Percentiles rank a stretch among this genome's conserved stretches.
Conservation (phyloP, 1,140 invertebrate genomes). For the Cydia amplana region DNA sequence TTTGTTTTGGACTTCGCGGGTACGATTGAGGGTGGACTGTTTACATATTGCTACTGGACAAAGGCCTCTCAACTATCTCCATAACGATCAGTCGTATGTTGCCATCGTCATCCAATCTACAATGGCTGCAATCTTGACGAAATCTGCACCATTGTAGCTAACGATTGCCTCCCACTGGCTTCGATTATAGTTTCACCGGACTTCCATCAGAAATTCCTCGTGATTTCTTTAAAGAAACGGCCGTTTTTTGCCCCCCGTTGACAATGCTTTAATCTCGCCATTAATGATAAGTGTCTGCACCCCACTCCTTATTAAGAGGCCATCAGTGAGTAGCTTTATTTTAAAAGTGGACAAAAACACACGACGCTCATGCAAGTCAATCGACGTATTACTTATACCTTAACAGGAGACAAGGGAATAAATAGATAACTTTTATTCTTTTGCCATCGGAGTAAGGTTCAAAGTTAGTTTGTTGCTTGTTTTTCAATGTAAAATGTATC, state of each 20-base stretch:
- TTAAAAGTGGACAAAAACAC: constrained; percentile 43
- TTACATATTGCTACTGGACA: too few species aligned
- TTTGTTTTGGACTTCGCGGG: too few species aligned
- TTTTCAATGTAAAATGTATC: constrained; percentile 9
- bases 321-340: constrained; percentile 39
- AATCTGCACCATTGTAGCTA: background rate
- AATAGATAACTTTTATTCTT: constrained; percentile 8
- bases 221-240: constrained; percentile 14
- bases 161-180: constrained; percentile 21
- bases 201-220: constrained; percentile 3
- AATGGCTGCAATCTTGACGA: too few species aligned
- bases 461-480: background rate
- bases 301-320: constrained; percentile 44
- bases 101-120: too few species aligned
- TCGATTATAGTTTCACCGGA: constrained; percentile 24
- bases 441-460: background rate
- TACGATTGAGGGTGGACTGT: too few species aligned
- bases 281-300: constrained; percentile 37
- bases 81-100: too few species aligned
- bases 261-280: constrained; percentile 33
- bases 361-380: constrained; percentile 51
- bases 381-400: constrained; percentile 38
- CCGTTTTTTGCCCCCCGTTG: constrained; percentile 29
- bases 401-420: background rate
- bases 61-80: too few species aligned